Evolutionary conservation across 53 echinoderm and acorn worm species (phyloP), one percentile per base, ranked within the genome.

Genomic region (Stichopus horrens): DNA sequence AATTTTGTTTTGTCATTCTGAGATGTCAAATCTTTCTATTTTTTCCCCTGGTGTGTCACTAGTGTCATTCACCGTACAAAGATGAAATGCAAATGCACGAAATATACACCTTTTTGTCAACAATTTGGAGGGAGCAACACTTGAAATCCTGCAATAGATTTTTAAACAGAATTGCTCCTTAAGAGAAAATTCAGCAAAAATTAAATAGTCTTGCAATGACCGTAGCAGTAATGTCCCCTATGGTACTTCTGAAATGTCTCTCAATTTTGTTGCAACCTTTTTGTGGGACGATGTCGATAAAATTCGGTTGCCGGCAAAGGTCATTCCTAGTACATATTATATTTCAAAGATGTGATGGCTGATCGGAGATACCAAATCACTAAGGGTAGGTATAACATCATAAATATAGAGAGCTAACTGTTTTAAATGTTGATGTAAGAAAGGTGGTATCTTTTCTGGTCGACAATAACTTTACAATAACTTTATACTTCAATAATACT

Each of bases 41-140:
- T 37, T 37, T 37, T 37, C 2, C 37, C 37, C 37, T 37, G 37
- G 7, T 63, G 13, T 10, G 63, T 63, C 63, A 63, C 11, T 13
- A 55, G 16, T 37, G 16, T 53, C n/a, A 55, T 52, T 79, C 79
- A 79, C 79, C 55, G 79, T 79, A 19, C 18, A 53, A 11, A 55
- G n/a, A 54, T 79, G 79, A 53, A 79, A 53, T 79, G 79, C 79
- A 79, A 79, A 79, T 79, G 52, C 54, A 19, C 16, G 79, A 79
- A 79, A 79, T 79, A 54, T 11, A 79, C 79, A 79, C 53, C 53
- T 79, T 79, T 52, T 13, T 52, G 79, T 53, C 52, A 55, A 19
- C 55, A 79, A 54, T 19, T 79, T 77, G n/a, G 14, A 55, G 18
- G 18, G 79, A 79, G 54, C 52, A 55, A 63, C 63, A 63, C 63